Evolutionary conservation across 2,888 invertebrate genomes (phyloP).

Genomic region (Zelleria hepariella): DNA sequence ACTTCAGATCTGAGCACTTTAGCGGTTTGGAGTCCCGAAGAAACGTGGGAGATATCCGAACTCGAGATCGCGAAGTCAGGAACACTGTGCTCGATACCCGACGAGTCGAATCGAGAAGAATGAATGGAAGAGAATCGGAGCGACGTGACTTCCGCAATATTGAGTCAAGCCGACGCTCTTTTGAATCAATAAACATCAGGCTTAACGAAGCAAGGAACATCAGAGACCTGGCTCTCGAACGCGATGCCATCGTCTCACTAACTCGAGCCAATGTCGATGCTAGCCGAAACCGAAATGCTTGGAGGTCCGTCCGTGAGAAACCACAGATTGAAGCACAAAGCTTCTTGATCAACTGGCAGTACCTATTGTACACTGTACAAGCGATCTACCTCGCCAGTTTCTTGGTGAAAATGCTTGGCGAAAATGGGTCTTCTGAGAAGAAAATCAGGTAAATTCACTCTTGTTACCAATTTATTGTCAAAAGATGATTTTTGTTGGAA

Average conservation of each 20-base stretch:
- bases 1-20: not conserved
- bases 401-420: slow-evolving; percentile 31
- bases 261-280: not conserved
- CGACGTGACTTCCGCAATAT: not conserved
- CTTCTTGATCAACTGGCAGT: slow-evolving; percentile 32
- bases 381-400: slow-evolving; percentile 42
- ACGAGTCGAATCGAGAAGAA: not conserved
- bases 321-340: slow-evolving; percentile 11
- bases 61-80: not conserved
- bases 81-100: not conserved
- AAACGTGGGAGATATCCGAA: not conserved
- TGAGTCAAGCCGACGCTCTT: not conserved
- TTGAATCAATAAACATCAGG: not conserved
- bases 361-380: slow-evolving; percentile 47
- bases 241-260: not conserved
- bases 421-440: slow-evolving; percentile 17
- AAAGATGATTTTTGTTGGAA: too few species aligned
- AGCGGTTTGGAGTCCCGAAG: not conserved
- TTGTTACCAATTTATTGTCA: too few species aligned
- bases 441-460: slow-evolving; percentile 9
- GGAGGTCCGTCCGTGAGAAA: not conserved
- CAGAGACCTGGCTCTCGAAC: not conserved
- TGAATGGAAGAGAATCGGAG: not conserved
- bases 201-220: not conserved
- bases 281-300: not conserved